A percentile compares a stretch with the other conserved stretches of the same genome.
phyloP scores from a whole-genome alignment of 2,113 vertebrate genomes.

The Dinomys branickii region DNA sequence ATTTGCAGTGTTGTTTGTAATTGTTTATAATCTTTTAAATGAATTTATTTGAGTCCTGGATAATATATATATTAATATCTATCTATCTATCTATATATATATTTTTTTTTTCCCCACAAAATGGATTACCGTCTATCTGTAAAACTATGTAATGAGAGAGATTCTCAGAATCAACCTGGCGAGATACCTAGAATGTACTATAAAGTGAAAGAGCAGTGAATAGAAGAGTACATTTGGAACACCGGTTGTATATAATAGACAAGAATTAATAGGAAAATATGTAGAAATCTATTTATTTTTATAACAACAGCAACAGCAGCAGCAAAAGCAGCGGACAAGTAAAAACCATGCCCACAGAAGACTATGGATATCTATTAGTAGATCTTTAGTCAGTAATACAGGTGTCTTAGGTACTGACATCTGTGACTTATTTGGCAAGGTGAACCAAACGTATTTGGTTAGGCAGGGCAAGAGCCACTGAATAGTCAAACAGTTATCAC shows the following conservation, averaged over 20 bases:
- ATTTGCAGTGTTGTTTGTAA: neutral
- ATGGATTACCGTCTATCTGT: neutral
- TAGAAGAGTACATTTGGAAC: neutral
- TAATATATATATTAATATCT: neutral
- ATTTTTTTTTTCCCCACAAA: too few relatives aligned
- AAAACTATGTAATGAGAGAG: neutral
- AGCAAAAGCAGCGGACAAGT: neutral
- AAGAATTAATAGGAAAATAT: neutral
- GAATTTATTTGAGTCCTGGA: neutral
- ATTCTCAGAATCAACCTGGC: neutral
- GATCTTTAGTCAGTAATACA: neutral
- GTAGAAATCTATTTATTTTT: neutral
- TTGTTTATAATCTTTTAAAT: neutral
- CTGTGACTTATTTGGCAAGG: neutral
- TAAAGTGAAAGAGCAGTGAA: neutral
- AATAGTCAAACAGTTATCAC: neutral
- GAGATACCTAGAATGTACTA: neutral
- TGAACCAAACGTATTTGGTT: neutral
- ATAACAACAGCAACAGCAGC: neutral
- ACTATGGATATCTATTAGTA: neutral
- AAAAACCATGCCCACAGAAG: neutral
- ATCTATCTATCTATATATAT: neutral
- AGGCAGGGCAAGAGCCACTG: neutral
- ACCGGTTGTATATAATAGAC: neutral
- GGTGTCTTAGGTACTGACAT: neutral